A percentile compares a stretch with the other conserved stretches of the same genome.
Evolutionary conservation across 23 tunicate species (phyloP).

Genomic region (Styela clava): DNA sequence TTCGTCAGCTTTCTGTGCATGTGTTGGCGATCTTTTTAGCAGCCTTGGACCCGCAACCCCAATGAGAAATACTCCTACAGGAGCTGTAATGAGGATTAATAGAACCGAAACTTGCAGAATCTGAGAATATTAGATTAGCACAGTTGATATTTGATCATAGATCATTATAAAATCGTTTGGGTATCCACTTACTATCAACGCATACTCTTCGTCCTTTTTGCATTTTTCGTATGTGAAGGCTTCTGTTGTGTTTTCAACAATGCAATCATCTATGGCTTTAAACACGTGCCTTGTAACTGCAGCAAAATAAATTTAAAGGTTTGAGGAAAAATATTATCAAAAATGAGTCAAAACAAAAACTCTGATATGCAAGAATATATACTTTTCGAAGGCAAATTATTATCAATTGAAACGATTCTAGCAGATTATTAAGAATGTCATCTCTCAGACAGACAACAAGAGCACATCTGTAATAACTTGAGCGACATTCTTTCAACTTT

Average conservation of each 20-base stretch:
- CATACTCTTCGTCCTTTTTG: background rate
- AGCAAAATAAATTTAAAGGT: no score
- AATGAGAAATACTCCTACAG: conserved; percentile 62
- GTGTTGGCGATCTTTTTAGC: conserved; percentile 5
- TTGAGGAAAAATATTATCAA: no score
- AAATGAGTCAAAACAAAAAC: no score
- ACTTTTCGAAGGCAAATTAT: no score
- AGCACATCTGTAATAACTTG: no score
- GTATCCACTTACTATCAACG: conserved; percentile 7
- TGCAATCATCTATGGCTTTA: background rate
- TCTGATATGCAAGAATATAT: no score
- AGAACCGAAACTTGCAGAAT: conserved; percentile 64
- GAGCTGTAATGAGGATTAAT: conserved; percentile 49
- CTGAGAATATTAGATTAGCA: conserved; percentile 17
- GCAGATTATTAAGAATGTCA: no score
- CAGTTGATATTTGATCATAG: background rate
- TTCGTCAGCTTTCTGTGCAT: background rate
- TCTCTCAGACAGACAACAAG: no score
- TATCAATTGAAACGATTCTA: no score
- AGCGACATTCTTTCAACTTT: no score
- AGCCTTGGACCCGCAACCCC: conserved; percentile 59
- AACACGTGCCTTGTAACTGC: background rate
- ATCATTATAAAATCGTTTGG: background rate
- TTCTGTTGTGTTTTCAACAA: background rate
- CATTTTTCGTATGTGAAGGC: background rate